Evolutionary conservation across 1,140 invertebrate species (phyloP), one percentile per base, ranked within the genome.

Genomic region (Nomia melanderi): DNA sequence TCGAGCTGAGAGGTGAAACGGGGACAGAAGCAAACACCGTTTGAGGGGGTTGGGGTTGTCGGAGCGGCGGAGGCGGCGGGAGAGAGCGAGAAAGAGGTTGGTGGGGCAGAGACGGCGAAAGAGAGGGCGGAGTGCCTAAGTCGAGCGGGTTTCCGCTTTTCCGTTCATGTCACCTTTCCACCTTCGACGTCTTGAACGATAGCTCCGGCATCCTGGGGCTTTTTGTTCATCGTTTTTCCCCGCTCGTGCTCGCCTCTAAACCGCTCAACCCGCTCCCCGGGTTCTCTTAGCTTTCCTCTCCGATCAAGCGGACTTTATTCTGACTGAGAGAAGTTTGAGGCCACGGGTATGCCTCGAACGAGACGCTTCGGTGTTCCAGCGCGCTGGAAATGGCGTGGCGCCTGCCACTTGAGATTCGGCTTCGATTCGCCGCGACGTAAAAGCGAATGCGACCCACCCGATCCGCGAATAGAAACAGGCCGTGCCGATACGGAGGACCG

Each of bases 111-210:
- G 11, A 31, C 12, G 31, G 6, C 5, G 39, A 25, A 63, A 47
- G 29, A 60, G 56, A 83, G 29, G 44, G 23, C 53, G 70, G 63
- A 73, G 44, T 53, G 54, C 36, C 69, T 72, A 71, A 83, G 82
- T 83, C 78, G 69, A 80, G 54, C 77, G 64, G 78, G 60, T 84
- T 84, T 84, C 60, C 65, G 74, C 78, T 81, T 84, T 78, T 83
- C 77, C 78, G 74, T 84, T 81, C 78, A 36, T 63, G 65, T 84
- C 78, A 81, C 65, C 74, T 84, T 84, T 78, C 65, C 82, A 78
- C 70, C 74, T 84, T 78, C 78, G 74, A 78, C 69, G 53, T 65
- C 56, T 54, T 63, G 78, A 81, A 81, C 73, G 82, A 84, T 80
- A 77, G 72, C 77, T 77, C 53, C 63, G 53, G 60, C 78, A 62